Evolutionary conservation across 2,797 vertebrate species (phyloP).

Genomic region (Hapalemur alaotrensis): DNA sequence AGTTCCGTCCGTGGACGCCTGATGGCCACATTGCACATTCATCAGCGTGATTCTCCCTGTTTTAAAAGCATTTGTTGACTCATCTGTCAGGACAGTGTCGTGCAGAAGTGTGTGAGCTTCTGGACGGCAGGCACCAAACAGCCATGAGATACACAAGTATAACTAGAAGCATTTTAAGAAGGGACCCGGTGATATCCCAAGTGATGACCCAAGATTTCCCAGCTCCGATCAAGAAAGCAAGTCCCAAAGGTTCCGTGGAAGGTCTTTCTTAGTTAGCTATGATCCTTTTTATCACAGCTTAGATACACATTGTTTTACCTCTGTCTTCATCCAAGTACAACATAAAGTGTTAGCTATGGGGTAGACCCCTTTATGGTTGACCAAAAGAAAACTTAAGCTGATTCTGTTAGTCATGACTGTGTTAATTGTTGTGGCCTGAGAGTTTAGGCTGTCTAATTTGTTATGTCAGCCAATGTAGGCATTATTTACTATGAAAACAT

Average conservation of each 20-base stretch:
- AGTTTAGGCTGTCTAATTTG: background rate
- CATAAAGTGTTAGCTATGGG: too few relatives aligned
- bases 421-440: background rate
- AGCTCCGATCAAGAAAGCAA: background rate
- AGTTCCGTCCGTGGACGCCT: background rate
- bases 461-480: background rate
- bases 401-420: background rate
- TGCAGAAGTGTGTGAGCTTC: background rate
- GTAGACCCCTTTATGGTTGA: background rate
- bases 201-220: background rate
- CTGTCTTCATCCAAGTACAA: background rate
- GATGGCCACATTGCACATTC: accelerated
- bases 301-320: background rate
- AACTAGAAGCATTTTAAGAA: background rate
- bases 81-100: background rate
- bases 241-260: background rate
- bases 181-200: background rate
- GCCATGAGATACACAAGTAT: background rate
- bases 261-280: background rate
- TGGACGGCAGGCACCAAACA: background rate
- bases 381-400: background rate
- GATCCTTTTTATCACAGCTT: background rate
- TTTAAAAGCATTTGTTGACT: background rate
- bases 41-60: too few relatives aligned
- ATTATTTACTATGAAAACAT: background rate